Evolutionary conservation across 2,113 vertebrate genomes (phyloP).

Genomic region (Penelope pileata): DNA sequence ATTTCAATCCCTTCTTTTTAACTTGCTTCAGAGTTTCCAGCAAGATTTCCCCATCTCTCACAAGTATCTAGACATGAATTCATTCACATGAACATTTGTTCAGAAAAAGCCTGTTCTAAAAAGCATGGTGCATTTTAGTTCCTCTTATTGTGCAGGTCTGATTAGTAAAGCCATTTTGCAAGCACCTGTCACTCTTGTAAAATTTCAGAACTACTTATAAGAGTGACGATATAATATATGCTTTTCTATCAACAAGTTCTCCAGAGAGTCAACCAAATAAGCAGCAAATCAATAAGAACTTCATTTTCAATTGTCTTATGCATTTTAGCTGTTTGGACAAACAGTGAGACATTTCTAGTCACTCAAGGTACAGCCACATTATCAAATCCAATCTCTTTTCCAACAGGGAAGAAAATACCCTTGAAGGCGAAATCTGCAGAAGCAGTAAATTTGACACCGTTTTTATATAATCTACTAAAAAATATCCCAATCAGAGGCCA

Average conservation of each 20-base stretch:
- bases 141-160: constrained; percentile 32
- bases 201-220: constrained; percentile 5
- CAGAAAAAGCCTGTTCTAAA: not conserved
- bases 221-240: not conserved
- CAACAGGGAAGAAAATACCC: constrained; percentile 47
- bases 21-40: not conserved
- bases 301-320: constrained; percentile 37
- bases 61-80: not conserved
- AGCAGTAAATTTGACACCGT: constrained; percentile 26
- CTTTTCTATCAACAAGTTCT: constrained; percentile 42
- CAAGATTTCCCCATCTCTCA: not conserved
- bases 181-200: constrained; percentile 15
- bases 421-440: constrained; percentile 17
- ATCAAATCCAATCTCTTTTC: constrained; percentile 39
- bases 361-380: constrained; percentile 25
- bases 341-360: constrained; percentile 37
- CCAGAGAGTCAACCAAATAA: constrained; percentile 48
- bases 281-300: constrained; percentile 43
- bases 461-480: constrained; percentile 23
- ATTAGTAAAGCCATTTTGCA: constrained; percentile 43
- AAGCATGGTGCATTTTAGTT: not conserved
- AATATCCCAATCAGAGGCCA: not conserved
- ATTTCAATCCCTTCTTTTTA: not conserved
- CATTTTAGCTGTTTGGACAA: constrained; percentile 47
- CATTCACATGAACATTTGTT: not conserved